Evolutionary conservation across 2,888 invertebrate species (phyloP).

Genomic region (Eilema griseolum): DNA sequence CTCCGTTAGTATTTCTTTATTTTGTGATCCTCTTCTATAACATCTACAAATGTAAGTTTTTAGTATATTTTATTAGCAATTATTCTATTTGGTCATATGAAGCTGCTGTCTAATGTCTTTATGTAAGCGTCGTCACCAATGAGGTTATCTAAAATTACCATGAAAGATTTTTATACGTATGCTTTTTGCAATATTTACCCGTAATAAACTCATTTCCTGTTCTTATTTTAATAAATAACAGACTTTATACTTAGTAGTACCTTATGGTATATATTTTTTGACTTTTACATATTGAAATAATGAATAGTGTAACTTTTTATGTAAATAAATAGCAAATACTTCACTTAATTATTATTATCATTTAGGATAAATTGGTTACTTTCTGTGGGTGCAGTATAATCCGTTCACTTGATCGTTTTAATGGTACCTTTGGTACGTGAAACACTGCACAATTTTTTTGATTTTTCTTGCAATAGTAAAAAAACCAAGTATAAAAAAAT

Average conservation of each 20-base stretch:
- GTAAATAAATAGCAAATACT: too few relatives aligned
- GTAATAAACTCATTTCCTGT: not conserved
- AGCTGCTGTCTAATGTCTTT: not conserved
- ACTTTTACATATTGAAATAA: not conserved
- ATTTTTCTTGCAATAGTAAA: too few relatives aligned
- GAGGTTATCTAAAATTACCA: conserved; percentile 3
- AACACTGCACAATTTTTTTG: too few relatives aligned
- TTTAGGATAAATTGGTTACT: too few relatives aligned
- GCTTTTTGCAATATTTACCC: not conserved
- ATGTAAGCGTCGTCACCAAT: conserved; percentile 7
- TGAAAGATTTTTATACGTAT: not conserved
- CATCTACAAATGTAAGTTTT: conserved; percentile 10
- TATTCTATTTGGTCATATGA: not conserved
- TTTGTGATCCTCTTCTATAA: not conserved
- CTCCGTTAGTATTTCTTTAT: not conserved
- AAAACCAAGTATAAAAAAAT: too few relatives aligned
- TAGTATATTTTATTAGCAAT: not conserved
- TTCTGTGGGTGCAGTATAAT: too few relatives aligned
- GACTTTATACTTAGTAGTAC: not conserved
- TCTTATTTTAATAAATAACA: not conserved
- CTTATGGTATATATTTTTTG: too few relatives aligned
- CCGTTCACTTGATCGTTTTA: too few relatives aligned
- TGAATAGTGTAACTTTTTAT: not conserved
- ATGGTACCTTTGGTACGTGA: too few relatives aligned
- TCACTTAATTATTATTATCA: too few relatives aligned